Base-by-base conservation (phyloP, 2,888 invertebrate species). In the Nephrotoma guestfalica region DNA sequence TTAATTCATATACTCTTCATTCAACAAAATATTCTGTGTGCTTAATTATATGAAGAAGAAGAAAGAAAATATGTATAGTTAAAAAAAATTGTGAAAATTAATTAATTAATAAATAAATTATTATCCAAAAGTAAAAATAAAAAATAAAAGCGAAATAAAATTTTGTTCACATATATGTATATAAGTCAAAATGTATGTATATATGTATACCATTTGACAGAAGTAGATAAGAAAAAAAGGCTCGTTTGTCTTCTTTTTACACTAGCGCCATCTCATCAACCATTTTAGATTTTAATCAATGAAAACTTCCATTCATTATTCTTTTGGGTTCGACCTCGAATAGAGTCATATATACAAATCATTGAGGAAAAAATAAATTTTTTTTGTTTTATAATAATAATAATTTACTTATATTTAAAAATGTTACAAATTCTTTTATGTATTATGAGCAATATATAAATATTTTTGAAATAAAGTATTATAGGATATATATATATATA, bases 291-390 rank as follows among this genome's bases (percentile, higher is more conserved):
- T 88, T 88, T 88, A 88, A 88, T 88, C 88, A 88, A 88, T 88
- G 88, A 88, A 88, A 87, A 86, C 85, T 87, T 88, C 87, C 88
- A 88, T 88, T 88, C 88, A 88, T 88, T 87, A 45, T 40, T 86
- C 41, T 85, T 84, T 86, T 87, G 86, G 86, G 86, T 84, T 86
- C 86, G 87, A 86, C 87, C 87, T 88, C 87, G 87, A 87, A 87
- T 83, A 86, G 86, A 87, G 83, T 86, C 86, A 87, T 83, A 30
- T 30, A 87, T 71, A 84, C 41, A 84, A 84, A 85, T 41, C 85
- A 86, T 43, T 86, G 45, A 45, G 18, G 18, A 86, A 47, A 57
- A 51, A 6, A 86, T 71, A n/a, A 41, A n/a, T 41, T 84, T 47
- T 47, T 47, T 13, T 41, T 84, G n/a, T 84, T 84, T 84, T 41